These are phyloP conservation scores for Progne subis DNA, from an alignment of 2,113 vertebrate species.

Conservation along the genomic window DNA sequence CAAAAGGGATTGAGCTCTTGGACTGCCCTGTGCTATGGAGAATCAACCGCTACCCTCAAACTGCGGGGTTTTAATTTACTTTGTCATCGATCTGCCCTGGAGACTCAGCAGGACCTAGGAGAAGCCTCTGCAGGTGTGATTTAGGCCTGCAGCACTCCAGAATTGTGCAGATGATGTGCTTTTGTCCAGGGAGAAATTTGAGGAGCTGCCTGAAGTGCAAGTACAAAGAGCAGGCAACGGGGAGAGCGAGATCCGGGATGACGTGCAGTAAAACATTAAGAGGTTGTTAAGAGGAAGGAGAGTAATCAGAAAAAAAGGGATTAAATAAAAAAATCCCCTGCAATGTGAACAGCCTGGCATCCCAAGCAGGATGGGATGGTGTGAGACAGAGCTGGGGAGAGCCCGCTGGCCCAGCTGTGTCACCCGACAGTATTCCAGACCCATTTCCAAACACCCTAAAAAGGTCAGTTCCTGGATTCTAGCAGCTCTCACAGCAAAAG, in stretches of 20 bases:
- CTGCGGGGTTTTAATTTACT: neutral
- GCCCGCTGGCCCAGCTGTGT: neutral
- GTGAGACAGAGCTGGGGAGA: neutral
- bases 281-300: neutral
- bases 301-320: neutral
- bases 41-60: neutral
- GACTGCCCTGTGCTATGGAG: neutral
- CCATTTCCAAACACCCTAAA: neutral
- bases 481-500: neutral
- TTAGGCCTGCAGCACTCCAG: neutral
- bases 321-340: neutral
- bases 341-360: neutral
- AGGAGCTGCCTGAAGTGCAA: neutral
- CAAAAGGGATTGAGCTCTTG: neutral
- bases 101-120: neutral
- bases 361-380: neutral
- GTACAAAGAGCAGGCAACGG: fast-evolving
- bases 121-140: neutral
- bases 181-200: neutral
- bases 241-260: neutral
- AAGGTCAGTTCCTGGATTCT: fast-evolving
- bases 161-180: neutral
- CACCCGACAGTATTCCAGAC: neutral
- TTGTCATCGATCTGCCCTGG: neutral
- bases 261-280: fast-evolving